Percentiles rank a stretch among this genome's conserved stretches.
Conservation (phyloP, 2,113 vertebrate species). For the Gasterosteus nipponicus region DNA sequence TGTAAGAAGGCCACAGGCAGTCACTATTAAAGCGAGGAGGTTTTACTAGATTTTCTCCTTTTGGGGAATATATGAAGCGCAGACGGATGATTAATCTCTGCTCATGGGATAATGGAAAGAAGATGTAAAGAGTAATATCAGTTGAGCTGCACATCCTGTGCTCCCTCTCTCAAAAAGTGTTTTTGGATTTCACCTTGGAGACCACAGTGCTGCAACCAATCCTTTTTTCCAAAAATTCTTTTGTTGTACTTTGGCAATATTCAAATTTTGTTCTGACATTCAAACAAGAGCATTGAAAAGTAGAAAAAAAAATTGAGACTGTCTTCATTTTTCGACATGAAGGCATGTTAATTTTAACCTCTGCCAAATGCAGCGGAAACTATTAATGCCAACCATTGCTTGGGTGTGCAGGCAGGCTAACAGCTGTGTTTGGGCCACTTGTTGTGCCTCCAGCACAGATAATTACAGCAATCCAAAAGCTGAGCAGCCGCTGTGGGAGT, state of each 20-base stretch:
- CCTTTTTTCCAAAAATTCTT: background rate
- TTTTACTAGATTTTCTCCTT: conserved; percentile 71
- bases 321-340: conserved; percentile 39
- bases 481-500: conserved; percentile 82
- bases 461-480: conserved; percentile 86
- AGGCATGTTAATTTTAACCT: conserved; percentile 65
- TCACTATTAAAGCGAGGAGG: conserved; percentile 60
- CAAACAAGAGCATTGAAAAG: conserved; percentile 11
- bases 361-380: conserved; percentile 80
- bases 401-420: conserved; percentile 74
- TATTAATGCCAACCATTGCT: conserved; percentile 78
- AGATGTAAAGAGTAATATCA: conserved; percentile 52
- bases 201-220: conserved; percentile 3
- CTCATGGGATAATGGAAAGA: conserved; percentile 44
- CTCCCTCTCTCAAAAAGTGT: conserved; percentile 16
- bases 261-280: background rate
- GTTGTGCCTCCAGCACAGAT: conserved; percentile 83
- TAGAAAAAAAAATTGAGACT: background rate
- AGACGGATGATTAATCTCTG: conserved; percentile 50
- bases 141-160: conserved; percentile 39
- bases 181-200: conserved; percentile 38
- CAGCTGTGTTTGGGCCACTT: conserved; percentile 87
- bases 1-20: conserved; percentile 60
- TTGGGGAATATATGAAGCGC: conserved; percentile 66
- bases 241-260: conserved; percentile 20